Evolutionary conservation across 2,113 vertebrate genomes (phyloP), one percentile per base, ranked within the genome.

Genomic region (Nicator chloris): DNA sequence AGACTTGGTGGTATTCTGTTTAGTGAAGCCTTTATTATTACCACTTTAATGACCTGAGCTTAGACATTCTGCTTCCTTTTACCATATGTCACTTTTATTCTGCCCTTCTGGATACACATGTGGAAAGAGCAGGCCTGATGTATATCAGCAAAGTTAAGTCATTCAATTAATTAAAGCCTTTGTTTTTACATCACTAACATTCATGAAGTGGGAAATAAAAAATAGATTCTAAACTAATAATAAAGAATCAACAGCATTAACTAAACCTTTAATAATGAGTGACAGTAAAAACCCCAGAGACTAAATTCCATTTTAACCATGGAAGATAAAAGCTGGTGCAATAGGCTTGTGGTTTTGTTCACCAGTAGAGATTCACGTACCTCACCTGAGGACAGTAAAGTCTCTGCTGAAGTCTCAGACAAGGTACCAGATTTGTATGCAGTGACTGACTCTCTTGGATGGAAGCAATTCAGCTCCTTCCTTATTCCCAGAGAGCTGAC

Each of bases 41-140:
- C 60, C 68, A 81, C 28, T 81, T 95, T 75, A 90, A 90, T 45
- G 71, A 83, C 75, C 59, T 44, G 54, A 86, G 30, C 20, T 77
- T 83, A 95, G 22, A 82, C 47, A 71, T 88, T 92, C 78, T 85
- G 37, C 66, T 95, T 88, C 44, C 47, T 78, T 92, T 75, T 78
- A 86, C 28, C 69, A 75, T 81, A 75, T 64, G 80, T 71, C 82
- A 82, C 82, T 92, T 92, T 42, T 60, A 78, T 88, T 64, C 60
- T 75, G 69, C n/a, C 35, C 37, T 75, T 90, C 69, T 90, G 72
- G 49, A 76, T 86, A 68, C 23, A 27, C 2, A 16, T 28, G 49
- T 35, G 45, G 44, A 75, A 94, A 70, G 40, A 81, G 14, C 1
- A 28, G 35, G 21, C 51, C 47, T 81, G 42, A 95, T 66, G 26